Base-by-base conservation (phyloP, 2,888 invertebrate genomes). In the Myopa tessellatipennis region DNA sequence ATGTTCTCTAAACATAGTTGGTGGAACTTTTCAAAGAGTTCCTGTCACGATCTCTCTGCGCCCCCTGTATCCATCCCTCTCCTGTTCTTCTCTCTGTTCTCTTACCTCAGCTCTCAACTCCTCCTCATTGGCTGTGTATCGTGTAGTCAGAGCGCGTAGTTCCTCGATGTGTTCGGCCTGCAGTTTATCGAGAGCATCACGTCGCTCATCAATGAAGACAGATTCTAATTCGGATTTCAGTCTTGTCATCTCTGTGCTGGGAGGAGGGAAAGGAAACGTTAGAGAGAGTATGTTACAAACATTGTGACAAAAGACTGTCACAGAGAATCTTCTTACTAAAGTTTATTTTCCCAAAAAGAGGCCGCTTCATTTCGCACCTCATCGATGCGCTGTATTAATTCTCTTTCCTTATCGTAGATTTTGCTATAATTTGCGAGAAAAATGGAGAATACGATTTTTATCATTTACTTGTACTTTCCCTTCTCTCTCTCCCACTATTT, bases 321-420 rank as follows among this genome's bases (percentile, higher is more conserved):
- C 45, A 45, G 45, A 45, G 6, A 10, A 55, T 60, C 55, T 36
- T 67, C 86, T 86, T 85, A 88, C 89, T 89, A 85, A 83, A 93
- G 86, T 87, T 91, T 90, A 81, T 92, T 91, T 85, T 93, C 93
- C 93, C 93, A 93, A 90, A 92, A 90, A 82, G 90, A 89, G 79
- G 91, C 91, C 81, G 91, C 91, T 86, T 91, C 91, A 79, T 90
- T 90, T 80, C 91, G 89, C 85, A 91, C 91, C 82, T 91, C 90
- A 82, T 91, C 90, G 81, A 91, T 87, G 81, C 87, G 87, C 81
- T 88, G 88, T 80, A 88, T 85, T 85, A 88, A 87, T 84, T 89
- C 85, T 77, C 90, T 88, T 81, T 91, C 91, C 84, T 90, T 90
- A 82, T 90, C 90, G 81, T 87, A 87, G 77, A 89, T 75, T 60